These are phyloP conservation scores for Phyllostomus discolor DNA, from an alignment of 2,113 vertebrate genomes.

Conservation along the genomic window DNA sequence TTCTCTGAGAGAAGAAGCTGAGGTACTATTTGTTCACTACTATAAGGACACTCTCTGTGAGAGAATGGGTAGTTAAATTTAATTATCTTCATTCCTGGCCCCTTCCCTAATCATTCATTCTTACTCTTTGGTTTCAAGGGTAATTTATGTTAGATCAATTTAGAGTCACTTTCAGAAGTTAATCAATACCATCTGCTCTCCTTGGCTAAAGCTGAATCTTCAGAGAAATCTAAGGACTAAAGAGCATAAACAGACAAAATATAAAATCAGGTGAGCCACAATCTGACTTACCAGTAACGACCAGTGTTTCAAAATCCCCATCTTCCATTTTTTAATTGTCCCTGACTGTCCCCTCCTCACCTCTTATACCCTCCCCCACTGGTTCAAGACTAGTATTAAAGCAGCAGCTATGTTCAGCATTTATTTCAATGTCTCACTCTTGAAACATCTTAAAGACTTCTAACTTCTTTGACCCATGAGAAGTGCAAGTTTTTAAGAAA, in stretches of 20 bases:
- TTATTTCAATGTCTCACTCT: conserved; percentile 57
- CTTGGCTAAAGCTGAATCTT: conserved; percentile 30
- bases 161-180: conserved; percentile 50
- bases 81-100: conserved; percentile 49
- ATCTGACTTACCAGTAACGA: not conserved
- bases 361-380: not conserved
- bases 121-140: conserved; percentile 55
- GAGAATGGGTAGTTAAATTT: conserved; percentile 3
- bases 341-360: not conserved
- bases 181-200: conserved; percentile 63
- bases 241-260: conserved; percentile 13
- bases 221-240: conserved; percentile 30
- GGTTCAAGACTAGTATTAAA: not conserved
- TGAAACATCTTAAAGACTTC: conserved; percentile 38
- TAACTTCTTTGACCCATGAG: conserved; percentile 73
- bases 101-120: conserved; percentile 42
- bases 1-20: conserved; percentile 34
- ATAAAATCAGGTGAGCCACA: not conserved
- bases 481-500: conserved; percentile 73
- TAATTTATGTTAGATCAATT: conserved; percentile 71
- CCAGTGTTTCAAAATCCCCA: not conserved
- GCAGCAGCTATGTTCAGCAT: not conserved
- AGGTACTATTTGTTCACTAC: not conserved
- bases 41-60: not conserved
- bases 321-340: not conserved